phyloP scores from a whole-genome alignment of 2,888 invertebrate species.

The Girardia tigrina region DNA sequence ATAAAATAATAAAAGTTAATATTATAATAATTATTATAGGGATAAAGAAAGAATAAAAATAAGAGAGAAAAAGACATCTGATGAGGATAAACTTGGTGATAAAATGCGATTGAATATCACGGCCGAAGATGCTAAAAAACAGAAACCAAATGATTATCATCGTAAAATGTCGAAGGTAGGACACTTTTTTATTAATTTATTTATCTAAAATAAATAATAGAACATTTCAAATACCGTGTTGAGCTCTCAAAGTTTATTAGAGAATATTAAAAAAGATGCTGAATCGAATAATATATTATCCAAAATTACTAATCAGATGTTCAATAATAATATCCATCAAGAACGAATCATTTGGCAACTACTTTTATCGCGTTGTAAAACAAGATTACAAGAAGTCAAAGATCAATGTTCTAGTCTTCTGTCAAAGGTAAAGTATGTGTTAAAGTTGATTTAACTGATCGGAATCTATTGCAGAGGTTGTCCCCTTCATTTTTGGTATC shows the following conservation, averaged over 20 bases:
- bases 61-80: too few relatives aligned
- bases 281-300: neutral
- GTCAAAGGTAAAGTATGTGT: neutral
- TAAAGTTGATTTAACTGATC: neutral
- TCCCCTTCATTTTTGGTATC: neutral
- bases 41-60: too few relatives aligned
- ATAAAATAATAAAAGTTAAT: too few relatives aligned
- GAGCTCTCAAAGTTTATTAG: neutral
- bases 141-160: too few relatives aligned
- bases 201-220: neutral
- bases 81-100: too few relatives aligned
- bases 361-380: conserved; percentile 5
- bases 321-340: neutral
- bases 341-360: neutral
- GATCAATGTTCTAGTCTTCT: neutral
- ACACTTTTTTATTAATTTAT: too few relatives aligned
- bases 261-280: neutral
- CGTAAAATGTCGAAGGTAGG: too few relatives aligned
- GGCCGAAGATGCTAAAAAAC: too few relatives aligned
- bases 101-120: too few relatives aligned
- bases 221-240: neutral
- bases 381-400: neutral
- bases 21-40: too few relatives aligned
- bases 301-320: neutral
- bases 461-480: neutral